Evolutionary conservation across 2,888 invertebrate genomes (phyloP), one percentile per base, ranked within the genome.

Genomic region (Linnaemya tessellans): DNA sequence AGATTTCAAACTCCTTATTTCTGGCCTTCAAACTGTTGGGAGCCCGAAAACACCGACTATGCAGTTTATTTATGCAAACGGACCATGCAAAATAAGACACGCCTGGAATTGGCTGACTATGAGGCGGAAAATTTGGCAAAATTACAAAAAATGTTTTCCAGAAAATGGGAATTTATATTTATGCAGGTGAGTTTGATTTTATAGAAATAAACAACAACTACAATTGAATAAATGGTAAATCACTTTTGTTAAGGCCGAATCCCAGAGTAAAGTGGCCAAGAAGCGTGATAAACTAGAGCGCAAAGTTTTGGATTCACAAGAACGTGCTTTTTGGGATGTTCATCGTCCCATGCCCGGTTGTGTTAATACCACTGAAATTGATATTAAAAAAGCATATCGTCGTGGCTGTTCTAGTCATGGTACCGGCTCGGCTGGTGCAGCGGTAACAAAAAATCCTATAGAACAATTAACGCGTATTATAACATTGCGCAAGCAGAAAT

Each of bases 101-200:
- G 99, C 15, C 93, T 99, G 87, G 99, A 99, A 93, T 93, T 99
- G 89, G 99, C 99, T 0, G 99, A 99, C 92, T 99, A 99, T 92
- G 99, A 99, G 92, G 99, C 99, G 0, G 99, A 99, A 93, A 99
- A 99, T 90, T 93, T 99, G 86, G 99, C 99, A 1, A 94, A 98
- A 74, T 94, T 99, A 64, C 99, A 99, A 94, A 99, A 99, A 93
- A 98, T 99, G 97, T 99, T 99, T 93, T 98, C 98, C 18, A 94
- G 99, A 80, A 99, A 99, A 92, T 99, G 99, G 99, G 99, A 99
- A 93, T 99, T 99, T 92, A 99, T 99, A 90, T 99, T 98, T 93
- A 99, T 99, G 99, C 99, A 99, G 93, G 99, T 92, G 58, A 79
- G 77, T 79, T 22, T 20, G 20, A 54, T 20, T 35, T 1, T 0